Evolutionary conservation across 2,113 vertebrate species (phyloP).

Genomic region (Ammodramus savannarum): DNA sequence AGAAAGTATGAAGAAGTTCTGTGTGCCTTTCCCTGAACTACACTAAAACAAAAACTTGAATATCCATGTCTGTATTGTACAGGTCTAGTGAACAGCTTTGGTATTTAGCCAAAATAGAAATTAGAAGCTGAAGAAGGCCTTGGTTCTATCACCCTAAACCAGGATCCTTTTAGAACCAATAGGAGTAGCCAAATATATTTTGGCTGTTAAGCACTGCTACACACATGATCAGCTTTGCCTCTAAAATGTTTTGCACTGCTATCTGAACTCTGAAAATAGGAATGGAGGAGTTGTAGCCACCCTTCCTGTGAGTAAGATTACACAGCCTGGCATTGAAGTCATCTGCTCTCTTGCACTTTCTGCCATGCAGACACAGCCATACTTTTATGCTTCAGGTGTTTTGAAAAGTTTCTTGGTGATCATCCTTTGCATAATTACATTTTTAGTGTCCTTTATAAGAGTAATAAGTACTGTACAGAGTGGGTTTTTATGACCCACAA

Average conservation of each 20-base stretch:
- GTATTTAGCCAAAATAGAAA: background rate
- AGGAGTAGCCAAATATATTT: background rate
- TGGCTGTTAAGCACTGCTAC: background rate
- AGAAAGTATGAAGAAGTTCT: background rate
- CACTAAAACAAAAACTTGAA: background rate
- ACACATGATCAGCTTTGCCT: background rate
- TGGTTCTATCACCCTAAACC: background rate
- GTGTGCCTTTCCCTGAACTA: background rate
- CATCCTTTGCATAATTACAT: constrained; percentile 10
- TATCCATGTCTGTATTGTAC: background rate
- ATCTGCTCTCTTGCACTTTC: background rate
- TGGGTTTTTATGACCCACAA: background rate
- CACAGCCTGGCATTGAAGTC: background rate
- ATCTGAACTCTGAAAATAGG: background rate
- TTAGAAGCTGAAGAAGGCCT: background rate
- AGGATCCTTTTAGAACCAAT: background rate
- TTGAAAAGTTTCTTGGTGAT: constrained; percentile 12
- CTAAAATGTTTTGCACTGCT: background rate
- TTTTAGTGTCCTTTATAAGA: constrained; percentile 12
- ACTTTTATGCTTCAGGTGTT: background rate
- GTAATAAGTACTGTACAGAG: background rate
- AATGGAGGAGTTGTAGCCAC: background rate
- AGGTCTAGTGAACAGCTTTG: background rate
- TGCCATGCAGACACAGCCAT: background rate
- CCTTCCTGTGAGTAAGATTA: background rate